Conservation (phyloP, 1,140 invertebrate species). For the Papilio glaucus region DNA sequence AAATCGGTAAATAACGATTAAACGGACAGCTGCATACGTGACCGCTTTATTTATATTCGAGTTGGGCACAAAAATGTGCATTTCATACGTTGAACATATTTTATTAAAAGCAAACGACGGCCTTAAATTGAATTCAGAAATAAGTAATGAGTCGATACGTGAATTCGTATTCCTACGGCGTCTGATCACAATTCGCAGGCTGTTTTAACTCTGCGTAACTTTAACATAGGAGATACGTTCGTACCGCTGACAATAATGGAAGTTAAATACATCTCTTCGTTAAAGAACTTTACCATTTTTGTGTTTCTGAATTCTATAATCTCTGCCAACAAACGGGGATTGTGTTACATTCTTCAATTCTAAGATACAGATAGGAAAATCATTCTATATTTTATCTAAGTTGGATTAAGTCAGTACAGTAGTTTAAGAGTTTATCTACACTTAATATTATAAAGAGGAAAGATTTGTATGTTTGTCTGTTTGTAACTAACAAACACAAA, state of each 20-base stretch:
- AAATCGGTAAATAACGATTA: not conserved
- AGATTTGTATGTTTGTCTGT: too few relatives aligned
- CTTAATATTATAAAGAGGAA: too few relatives aligned
- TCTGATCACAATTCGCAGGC: conserved; percentile 11
- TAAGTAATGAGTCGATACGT: conserved; percentile 3
- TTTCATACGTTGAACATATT: conserved; percentile 8
- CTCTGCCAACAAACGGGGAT: not conserved
- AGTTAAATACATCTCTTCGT: not conserved
- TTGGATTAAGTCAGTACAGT: not conserved
- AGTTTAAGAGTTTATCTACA: too few relatives aligned
- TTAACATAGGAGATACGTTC: conserved; percentile 12
- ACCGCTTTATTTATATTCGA: conserved; percentile 5
- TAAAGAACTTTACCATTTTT: not conserved
- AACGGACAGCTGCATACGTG: conserved; percentile 7
- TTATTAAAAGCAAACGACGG: conserved; percentile 19
- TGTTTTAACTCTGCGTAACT: conserved; percentile 11
- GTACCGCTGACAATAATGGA: conserved; percentile 11
- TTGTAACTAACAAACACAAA: too few relatives aligned
- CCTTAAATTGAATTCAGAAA: not conserved
- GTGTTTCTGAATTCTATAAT: not conserved
- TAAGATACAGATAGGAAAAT: not conserved
- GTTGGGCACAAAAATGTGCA: conserved; percentile 13
- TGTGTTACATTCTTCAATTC: not conserved
- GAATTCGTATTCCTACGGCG: conserved; percentile 5
- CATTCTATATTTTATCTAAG: not conserved